Conservation (phyloP, 2,888 invertebrate species). For the Ichneumoninae sp. region DNA sequence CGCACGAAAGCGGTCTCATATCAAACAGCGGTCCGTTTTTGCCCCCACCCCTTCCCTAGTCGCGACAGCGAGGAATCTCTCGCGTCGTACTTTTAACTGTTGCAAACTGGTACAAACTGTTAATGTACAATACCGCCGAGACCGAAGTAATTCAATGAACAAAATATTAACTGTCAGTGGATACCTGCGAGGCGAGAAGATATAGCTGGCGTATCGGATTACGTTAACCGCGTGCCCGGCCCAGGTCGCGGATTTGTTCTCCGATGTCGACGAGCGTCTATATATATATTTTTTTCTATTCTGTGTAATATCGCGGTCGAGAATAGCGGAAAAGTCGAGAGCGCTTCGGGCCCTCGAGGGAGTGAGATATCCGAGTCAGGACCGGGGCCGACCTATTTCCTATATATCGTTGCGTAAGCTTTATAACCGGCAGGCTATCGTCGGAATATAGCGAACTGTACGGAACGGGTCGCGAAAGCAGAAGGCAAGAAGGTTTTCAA, state of each 20-base stretch:
- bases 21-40: not conserved
- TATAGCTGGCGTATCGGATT: slow-evolving; percentile 12
- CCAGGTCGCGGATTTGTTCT: slow-evolving; percentile 12
- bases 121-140: not conserved
- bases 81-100: not conserved
- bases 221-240: slow-evolving; percentile 10
- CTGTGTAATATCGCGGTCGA: not conserved
- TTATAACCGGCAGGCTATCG: slow-evolving; percentile 18
- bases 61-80: not conserved
- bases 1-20: no score
- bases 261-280: slow-evolving; percentile 7
- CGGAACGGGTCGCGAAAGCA: not conserved
- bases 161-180: not conserved
- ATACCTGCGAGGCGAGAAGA: not conserved
- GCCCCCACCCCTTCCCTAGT: not conserved
- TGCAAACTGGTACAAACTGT: not conserved
- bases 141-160: not conserved
- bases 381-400: slow-evolving; percentile 53
- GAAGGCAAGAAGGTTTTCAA: slow-evolving; percentile 41
- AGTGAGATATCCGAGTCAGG: slow-evolving; percentile 21
- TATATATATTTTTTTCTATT: not conserved
- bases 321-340: slow-evolving; percentile 50
- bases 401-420: slow-evolving; percentile 51
- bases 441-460: slow-evolving; percentile 7
- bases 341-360: slow-evolving; percentile 31